Percentiles rank a stretch among this genome's conserved stretches.
These are phyloP conservation scores for Craniophora ligustri DNA, from an alignment of 2,888 invertebrate genomes.

Conservation along the genomic window DNA sequence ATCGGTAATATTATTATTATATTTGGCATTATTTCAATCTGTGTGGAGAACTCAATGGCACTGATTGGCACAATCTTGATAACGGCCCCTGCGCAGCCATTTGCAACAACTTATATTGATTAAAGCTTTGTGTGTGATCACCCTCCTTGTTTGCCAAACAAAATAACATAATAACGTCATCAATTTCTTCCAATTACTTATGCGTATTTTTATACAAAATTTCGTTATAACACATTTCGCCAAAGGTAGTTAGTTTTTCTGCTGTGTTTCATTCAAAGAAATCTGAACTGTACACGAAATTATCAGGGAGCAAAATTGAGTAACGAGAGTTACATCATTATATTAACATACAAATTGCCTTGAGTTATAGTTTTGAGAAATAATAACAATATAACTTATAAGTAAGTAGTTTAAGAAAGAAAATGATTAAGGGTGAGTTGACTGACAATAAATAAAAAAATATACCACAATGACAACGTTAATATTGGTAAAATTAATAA, in stretches of 20 bases:
- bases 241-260: not conserved
- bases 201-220: slow-evolving; percentile 36
- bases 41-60: slow-evolving; percentile 66
- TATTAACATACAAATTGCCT: not conserved
- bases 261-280: not conserved
- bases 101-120: slow-evolving; percentile 64
- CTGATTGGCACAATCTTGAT: slow-evolving; percentile 84
- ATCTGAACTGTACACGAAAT: slow-evolving; percentile 6
- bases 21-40: slow-evolving; percentile 56
- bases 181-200: slow-evolving; percentile 52
- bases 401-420: too few relatives aligned
- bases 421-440: too few relatives aligned
- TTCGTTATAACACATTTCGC: slow-evolving; percentile 4
- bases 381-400: too few relatives aligned
- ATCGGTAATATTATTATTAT: slow-evolving; percentile 56
- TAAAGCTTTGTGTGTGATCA: slow-evolving; percentile 70
- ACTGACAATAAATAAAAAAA: too few relatives aligned
- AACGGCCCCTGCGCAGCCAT: slow-evolving; percentile 64
- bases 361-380: slow-evolving; percentile 9
- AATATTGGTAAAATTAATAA: too few relatives aligned
- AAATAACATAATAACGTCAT: slow-evolving; percentile 45
- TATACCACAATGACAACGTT: too few relatives aligned
- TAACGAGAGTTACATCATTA: not conserved
- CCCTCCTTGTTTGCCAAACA: slow-evolving; percentile 66
- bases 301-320: not conserved